Conservation (phyloP, 37 sponge, comb jelly and placozoan species). For the Corticium candelabrum region DNA sequence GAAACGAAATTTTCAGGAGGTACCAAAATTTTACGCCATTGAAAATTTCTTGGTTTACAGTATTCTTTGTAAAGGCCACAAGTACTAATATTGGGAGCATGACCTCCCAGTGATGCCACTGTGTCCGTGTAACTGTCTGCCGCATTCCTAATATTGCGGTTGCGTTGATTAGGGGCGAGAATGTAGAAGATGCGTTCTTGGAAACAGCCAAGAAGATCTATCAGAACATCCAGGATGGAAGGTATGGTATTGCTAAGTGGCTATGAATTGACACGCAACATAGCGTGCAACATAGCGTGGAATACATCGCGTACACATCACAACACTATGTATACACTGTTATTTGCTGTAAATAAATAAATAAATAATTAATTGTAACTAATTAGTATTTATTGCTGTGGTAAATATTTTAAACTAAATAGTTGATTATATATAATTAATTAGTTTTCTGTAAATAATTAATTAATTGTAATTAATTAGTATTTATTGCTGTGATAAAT, state of each 20-base stretch:
- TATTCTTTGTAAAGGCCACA: background rate
- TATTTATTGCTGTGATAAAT: background rate
- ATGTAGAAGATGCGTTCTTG: conserved; percentile 98
- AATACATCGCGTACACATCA: too few relatives aligned
- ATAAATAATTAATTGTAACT: too few relatives aligned
- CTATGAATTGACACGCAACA: background rate
- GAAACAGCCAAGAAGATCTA: conserved; percentile 97
- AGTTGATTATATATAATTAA: too few relatives aligned
- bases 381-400: too few relatives aligned
- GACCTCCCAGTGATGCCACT: background rate
- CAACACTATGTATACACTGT: background rate
- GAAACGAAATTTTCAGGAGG: too few relatives aligned
- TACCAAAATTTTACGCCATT: background rate
- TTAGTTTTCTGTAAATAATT: too few relatives aligned
- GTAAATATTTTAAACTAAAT: too few relatives aligned
- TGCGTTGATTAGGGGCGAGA: conserved; percentile 70
- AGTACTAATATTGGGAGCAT: background rate
- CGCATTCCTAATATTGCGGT: background rate
- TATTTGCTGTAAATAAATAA: too few relatives aligned
- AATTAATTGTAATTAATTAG: background rate
- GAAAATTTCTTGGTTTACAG: background rate
- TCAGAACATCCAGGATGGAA: conserved; percentile 98
- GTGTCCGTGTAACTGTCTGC: background rate
- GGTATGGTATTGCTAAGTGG: conserved; percentile 56
- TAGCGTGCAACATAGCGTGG: too few relatives aligned